A percentile compares a stretch with the other conserved stretches of the same genome.
Evolutionary conservation across 2,888 invertebrate species (phyloP).

Genomic region (Invenusta paracnida): DNA sequence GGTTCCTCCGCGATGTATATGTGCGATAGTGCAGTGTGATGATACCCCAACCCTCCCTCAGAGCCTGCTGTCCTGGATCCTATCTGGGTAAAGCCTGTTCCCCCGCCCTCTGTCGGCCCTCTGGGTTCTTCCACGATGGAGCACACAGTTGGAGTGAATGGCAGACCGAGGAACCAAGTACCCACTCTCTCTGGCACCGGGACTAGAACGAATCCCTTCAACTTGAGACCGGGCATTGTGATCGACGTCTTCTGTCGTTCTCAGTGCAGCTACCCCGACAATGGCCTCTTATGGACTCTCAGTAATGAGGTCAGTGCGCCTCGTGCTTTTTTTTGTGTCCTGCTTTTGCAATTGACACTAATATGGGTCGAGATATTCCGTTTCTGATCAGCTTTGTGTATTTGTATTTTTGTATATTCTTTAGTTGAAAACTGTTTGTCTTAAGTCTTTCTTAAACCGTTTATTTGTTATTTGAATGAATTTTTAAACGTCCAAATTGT

Average conservation of each 20-base stretch:
- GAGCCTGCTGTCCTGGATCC: neutral
- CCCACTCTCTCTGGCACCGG: neutral
- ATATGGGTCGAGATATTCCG: too few relatives aligned
- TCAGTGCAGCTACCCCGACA: constrained; percentile 12
- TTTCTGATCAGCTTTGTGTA: too few relatives aligned
- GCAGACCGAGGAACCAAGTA: neutral
- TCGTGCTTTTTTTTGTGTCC: too few relatives aligned
- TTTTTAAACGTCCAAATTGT: too few relatives aligned
- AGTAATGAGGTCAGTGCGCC: constrained; percentile 3
- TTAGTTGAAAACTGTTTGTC: too few relatives aligned
- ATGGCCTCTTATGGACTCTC: neutral
- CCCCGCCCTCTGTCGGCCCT: neutral
- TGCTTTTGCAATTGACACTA: too few relatives aligned
- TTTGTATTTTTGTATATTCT: too few relatives aligned
- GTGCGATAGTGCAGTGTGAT: too few relatives aligned
- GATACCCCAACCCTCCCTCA: too few relatives aligned
- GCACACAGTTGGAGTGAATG: neutral
- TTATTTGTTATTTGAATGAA: too few relatives aligned
- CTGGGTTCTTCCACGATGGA: neutral
- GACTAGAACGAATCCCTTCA: constrained; percentile 17
- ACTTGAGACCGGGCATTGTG: neutral
- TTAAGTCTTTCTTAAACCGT: too few relatives aligned
- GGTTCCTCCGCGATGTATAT: too few relatives aligned
- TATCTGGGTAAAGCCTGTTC: neutral
- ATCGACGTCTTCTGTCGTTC: constrained; percentile 11